These are phyloP conservation scores for Procambarus clarkii DNA, from an alignment of 1,140 invertebrate species.

Conservation along the genomic window DNA sequence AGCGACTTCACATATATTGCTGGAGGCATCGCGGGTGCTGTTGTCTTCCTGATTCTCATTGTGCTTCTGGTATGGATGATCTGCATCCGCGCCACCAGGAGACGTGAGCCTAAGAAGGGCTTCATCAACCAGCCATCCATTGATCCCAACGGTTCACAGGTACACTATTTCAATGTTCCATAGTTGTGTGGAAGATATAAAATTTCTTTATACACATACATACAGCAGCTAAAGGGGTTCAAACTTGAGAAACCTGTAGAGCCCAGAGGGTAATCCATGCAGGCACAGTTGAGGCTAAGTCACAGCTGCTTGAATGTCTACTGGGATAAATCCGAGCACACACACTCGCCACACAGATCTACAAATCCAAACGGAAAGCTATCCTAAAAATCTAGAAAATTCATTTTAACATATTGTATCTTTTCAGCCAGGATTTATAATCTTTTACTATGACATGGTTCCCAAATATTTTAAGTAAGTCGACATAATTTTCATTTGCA, in stretches of 20 bases:
- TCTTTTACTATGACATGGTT: neutral
- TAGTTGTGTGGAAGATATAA: too few species aligned
- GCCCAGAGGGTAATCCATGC: too few species aligned
- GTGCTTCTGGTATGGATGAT: slow-evolving; percentile 98
- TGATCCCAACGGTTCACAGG: slow-evolving; percentile 66
- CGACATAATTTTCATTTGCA: slow-evolving; percentile 76
- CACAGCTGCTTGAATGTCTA: too few species aligned
- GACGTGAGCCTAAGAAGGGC: slow-evolving; percentile 63
- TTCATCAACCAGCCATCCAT: slow-evolving; percentile 47
- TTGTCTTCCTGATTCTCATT: slow-evolving; percentile 93
- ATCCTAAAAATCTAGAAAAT: too few species aligned
- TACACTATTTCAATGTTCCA: neutral
- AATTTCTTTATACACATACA: neutral
- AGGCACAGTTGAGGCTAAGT: too few species aligned
- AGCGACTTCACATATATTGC: slow-evolving; percentile 96
- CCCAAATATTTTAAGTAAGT: neutral
- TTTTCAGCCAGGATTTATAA: too few species aligned
- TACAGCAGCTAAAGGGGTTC: neutral
- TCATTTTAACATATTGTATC: too few species aligned
- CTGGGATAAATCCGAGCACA: too few species aligned
- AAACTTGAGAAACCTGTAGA: too few species aligned
- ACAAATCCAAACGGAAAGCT: too few species aligned
- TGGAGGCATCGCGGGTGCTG: slow-evolving; percentile 92
- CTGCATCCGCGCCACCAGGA: slow-evolving; percentile 82
- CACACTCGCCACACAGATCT: too few species aligned